phyloP scores from a whole-genome alignment of 2,888 invertebrate species.

The Omphaloscelis lunosa region DNA sequence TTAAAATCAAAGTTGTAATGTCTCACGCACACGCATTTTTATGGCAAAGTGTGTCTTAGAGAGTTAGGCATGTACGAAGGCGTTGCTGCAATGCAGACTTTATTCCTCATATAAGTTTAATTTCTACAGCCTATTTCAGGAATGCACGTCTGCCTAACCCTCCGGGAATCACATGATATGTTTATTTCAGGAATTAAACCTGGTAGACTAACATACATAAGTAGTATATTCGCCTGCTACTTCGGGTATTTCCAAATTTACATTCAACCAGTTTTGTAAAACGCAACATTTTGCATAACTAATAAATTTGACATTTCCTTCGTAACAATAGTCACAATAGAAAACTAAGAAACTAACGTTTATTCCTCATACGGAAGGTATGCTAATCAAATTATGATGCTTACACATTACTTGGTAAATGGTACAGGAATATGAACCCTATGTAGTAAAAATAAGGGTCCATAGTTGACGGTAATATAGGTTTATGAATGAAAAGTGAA shows the following conservation, averaged over 20 bases:
- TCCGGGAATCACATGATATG: not conserved
- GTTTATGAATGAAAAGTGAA: conserved; percentile 57
- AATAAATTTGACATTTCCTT: conserved; percentile 59
- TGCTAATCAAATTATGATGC: conserved; percentile 60
- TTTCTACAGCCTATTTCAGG: not conserved
- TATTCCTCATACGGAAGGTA: conserved; percentile 49
- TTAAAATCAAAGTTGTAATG: not conserved
- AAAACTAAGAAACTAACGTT: conserved; percentile 44
- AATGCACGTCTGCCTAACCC: not conserved
- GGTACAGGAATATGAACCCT: conserved; percentile 27
- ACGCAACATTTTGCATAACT: conserved; percentile 52
- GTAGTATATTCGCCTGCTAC: not conserved
- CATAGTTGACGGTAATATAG: not conserved
- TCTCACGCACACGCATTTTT: no score
- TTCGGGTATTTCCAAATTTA: conserved; percentile 14
- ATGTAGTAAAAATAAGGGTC: not conserved
- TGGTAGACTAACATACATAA: no score
- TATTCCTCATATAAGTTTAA: not conserved
- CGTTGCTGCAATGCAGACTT: not conserved
- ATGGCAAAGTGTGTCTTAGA: not conserved
- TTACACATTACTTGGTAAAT: conserved; percentile 8
- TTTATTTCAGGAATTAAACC: not conserved
- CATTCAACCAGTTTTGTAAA: conserved; percentile 34
- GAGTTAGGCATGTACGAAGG: not conserved
- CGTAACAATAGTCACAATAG: conserved; percentile 56